A percentile compares a stretch with the other conserved stretches of the same genome.
Evolutionary conservation across 2,113 vertebrate genomes (phyloP).

Genomic region (Triplophysa dalaica): DNA sequence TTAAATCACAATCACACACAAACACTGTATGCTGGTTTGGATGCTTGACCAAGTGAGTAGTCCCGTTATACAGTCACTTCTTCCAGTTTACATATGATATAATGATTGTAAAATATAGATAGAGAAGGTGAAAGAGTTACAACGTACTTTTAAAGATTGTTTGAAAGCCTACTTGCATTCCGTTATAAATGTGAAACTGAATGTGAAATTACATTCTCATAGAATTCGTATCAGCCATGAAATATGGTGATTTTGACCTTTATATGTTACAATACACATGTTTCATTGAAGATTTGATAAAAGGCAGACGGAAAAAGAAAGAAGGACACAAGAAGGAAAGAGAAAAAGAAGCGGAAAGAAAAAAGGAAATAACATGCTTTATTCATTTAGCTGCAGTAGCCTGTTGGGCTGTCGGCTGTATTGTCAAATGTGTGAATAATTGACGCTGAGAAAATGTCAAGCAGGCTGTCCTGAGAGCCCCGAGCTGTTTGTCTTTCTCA

Average conservation of each 20-base stretch:
- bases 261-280: neutral
- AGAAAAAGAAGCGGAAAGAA: conserved; percentile 11
- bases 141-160: too few species aligned
- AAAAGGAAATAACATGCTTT: conserved; percentile 32
- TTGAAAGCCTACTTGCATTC: too few species aligned
- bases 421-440: conserved; percentile 62
- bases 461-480: conserved; percentile 45
- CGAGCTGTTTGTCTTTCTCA: conserved; percentile 44
- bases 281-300: neutral
- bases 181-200: too few species aligned
- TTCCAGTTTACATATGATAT: too few species aligned
- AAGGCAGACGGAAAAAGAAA: neutral
- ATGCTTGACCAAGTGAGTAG: conserved; percentile 49
- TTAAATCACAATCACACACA: neutral
- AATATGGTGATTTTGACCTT: conserved; percentile 38
- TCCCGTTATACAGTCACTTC: too few species aligned
- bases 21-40: conserved; percentile 58
- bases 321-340: conserved; percentile 20
- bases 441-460: conserved; percentile 54
- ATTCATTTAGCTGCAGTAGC: conserved; percentile 51
- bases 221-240: neutral
- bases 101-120: too few species aligned
- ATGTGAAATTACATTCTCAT: too few species aligned
- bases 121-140: too few species aligned
- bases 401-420: conserved; percentile 49